Conservation (phyloP, 2,797 vertebrate species). For the Tauraco hartlaubi region DNA sequence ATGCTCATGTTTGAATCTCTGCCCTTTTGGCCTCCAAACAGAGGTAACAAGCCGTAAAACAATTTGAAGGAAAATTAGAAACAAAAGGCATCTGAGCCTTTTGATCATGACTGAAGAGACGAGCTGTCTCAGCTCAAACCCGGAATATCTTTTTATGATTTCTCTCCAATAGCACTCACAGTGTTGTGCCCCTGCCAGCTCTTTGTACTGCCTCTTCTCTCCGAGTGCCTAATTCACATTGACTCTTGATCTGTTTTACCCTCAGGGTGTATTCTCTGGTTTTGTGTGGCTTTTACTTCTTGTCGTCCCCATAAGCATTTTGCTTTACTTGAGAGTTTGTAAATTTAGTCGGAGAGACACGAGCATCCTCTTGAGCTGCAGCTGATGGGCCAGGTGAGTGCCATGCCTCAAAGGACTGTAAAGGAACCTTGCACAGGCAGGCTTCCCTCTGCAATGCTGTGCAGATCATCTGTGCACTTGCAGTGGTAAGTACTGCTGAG, state of each 20-base stretch:
- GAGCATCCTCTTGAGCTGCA: neutral
- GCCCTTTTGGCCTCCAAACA: slow-evolving; percentile 13
- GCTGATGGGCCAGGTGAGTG: neutral
- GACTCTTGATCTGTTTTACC: slow-evolving; percentile 1
- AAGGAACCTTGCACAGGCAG: neutral
- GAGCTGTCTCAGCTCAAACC: neutral
- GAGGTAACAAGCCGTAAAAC: neutral
- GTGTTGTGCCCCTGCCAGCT: neutral
- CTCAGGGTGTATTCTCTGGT: neutral
- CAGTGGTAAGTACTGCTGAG: neutral
- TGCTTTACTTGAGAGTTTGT: neutral
- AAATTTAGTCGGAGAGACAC: neutral
- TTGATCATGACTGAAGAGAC: slow-evolving; percentile 9
- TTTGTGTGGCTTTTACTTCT: neutral
- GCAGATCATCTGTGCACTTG: neutral
- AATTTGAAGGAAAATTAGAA: slow-evolving; percentile 23
- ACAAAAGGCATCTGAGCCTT: slow-evolving; percentile 22
- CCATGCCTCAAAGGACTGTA: neutral
- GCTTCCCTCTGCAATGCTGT: neutral
- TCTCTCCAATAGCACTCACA: neutral
- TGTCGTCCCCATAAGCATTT: neutral
- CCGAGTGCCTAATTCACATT: neutral
- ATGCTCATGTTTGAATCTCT: neutral
- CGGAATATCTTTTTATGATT: slow-evolving; percentile 16
- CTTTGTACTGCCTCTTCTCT: neutral